phyloP scores from a whole-genome alignment of 2,797 vertebrate genomes.

The Trichosurus vulpecula region DNA sequence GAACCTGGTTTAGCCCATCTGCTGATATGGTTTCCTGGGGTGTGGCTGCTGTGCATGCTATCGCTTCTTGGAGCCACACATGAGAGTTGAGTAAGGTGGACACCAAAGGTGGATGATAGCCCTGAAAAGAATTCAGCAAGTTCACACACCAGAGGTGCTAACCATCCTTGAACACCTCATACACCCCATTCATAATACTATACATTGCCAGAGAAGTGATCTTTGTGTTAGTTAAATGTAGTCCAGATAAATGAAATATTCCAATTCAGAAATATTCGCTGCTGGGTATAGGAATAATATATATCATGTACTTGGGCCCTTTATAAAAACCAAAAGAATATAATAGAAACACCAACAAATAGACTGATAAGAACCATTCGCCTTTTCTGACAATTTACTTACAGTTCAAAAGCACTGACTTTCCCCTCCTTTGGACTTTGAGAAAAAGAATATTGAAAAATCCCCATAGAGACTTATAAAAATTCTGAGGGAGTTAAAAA shows the following conservation, averaged over 20 bases:
- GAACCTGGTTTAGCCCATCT: not conserved
- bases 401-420: not conserved
- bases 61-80: not conserved
- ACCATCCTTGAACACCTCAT: not conserved
- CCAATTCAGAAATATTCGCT: no score
- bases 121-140: not conserved
- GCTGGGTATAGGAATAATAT: not conserved
- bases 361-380: not conserved
- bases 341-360: not conserved
- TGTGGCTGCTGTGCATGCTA: not conserved
- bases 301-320: not conserved
- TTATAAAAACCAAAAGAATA: no score
- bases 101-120: not conserved
- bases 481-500: not conserved
- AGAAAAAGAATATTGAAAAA: not conserved
- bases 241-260: not conserved
- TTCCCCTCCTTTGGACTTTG: not conserved
- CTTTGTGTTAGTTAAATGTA: not conserved
- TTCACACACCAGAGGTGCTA: not conserved
- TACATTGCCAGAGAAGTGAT: not conserved
- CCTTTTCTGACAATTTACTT: not conserved
- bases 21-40: not conserved
- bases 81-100: not conserved
- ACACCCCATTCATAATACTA: not conserved
- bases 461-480: not conserved